A percentile compares a stretch with the other conserved stretches of the same genome.
These are phyloP conservation scores for Microcebus griseorufus DNA, from an alignment of 2,113 vertebrate species.

Conservation along the genomic window DNA sequence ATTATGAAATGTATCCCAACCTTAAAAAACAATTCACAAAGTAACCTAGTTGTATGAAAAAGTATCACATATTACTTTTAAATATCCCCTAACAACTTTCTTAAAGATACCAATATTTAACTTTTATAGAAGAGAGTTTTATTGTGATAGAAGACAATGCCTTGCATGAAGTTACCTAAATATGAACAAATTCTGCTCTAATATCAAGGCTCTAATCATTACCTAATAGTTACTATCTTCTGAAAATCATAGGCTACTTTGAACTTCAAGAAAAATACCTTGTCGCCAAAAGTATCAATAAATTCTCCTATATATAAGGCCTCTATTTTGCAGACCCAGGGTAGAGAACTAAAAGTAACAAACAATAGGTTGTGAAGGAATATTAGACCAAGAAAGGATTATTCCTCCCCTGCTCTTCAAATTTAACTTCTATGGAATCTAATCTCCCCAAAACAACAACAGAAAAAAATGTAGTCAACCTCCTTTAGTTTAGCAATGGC, in stretches of 20 bases:
- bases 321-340: background rate
- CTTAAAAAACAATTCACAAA: too few species aligned
- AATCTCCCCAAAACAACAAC: background rate
- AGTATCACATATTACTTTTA: too few species aligned
- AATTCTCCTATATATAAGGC: background rate
- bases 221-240: background rate
- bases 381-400: background rate
- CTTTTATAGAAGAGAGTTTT: background rate
- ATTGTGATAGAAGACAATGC: background rate
- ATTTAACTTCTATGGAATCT: background rate
- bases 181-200: background rate
- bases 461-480: background rate
- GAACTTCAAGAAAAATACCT: background rate
- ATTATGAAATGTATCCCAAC: too few species aligned
- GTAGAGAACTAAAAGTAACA: background rate
- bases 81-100: background rate
- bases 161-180: background rate
- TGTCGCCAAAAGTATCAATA: background rate
- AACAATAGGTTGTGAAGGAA: background rate
- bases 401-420: background rate
- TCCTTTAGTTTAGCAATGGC: background rate
- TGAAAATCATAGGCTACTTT: background rate
- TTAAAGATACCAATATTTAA: background rate
- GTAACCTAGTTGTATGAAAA: too few species aligned
- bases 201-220: background rate